phyloP scores from a whole-genome alignment of 2,113 vertebrate genomes.

The Alligator sinensis region DNA sequence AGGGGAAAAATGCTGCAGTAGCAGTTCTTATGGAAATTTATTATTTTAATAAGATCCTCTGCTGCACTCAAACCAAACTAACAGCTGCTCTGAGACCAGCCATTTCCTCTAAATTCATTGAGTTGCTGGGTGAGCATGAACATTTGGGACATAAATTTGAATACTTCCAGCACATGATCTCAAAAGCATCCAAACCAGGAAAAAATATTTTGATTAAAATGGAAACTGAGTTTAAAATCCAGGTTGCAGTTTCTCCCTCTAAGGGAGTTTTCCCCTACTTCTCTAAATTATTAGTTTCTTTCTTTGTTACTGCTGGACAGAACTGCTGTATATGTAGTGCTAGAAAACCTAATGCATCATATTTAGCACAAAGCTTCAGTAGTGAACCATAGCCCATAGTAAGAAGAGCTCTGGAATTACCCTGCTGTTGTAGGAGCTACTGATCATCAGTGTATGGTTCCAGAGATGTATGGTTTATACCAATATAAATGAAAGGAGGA shows the following conservation, averaged over 20 bases:
- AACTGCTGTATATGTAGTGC: background rate
- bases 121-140: conserved; percentile 51
- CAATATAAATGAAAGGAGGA: background rate
- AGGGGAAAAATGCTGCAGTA: conserved; percentile 12
- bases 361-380: background rate
- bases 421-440: background rate
- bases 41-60: conserved; percentile 70
- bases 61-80: conserved; percentile 37
- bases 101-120: conserved; percentile 43
- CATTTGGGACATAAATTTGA: conserved; percentile 26
- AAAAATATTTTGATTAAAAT: background rate
- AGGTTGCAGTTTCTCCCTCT: background rate
- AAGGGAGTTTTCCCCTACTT: background rate
- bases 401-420: background rate
- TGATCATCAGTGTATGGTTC: background rate
- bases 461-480: background rate
- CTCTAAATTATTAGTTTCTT: background rate
- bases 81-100: conserved; percentile 65
- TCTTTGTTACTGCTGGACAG: background rate
- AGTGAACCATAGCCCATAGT: rapidly evolving
- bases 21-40: conserved; percentile 63
- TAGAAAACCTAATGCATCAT: background rate
- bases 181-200: conserved; percentile 12
- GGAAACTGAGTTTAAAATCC: conserved; percentile 17
- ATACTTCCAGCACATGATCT: background rate